phyloP scores from a whole-genome alignment of 2,113 vertebrate species.

The Plotosus lineatus region DNA sequence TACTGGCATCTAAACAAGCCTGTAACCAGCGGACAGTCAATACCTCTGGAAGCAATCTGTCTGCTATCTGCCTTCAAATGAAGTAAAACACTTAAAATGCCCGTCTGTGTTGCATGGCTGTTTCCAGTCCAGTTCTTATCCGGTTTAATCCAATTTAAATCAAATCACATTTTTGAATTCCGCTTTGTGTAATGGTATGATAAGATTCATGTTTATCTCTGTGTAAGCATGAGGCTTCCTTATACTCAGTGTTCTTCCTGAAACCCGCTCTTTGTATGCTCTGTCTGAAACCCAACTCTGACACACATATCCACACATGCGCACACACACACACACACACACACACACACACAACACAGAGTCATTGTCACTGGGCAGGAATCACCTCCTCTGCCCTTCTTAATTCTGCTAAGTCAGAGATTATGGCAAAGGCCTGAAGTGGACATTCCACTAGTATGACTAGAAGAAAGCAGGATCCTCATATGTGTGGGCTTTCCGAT shows the following conservation, averaged over 20 bases:
- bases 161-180: neutral
- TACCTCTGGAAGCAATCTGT: conserved; percentile 10
- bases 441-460: conserved; percentile 62
- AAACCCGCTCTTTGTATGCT: conserved; percentile 40
- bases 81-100: conserved; percentile 55
- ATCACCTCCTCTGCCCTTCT: conserved; percentile 30
- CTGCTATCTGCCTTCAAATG: conserved; percentile 36
- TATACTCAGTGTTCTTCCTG: conserved; percentile 35
- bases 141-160: conserved; percentile 43
- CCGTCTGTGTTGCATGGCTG: conserved; percentile 60
- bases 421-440: conserved; percentile 30
- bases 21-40: conserved; percentile 8
- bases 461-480: conserved; percentile 9
- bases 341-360: neutral
- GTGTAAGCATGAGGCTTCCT: neutral
- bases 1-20: neutral
- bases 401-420: conserved; percentile 65
- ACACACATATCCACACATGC: neutral
- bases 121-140: conserved; percentile 55
- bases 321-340: no score
- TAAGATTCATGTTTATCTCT: conserved; percentile 49
- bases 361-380: neutral
- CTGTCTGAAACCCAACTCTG: neutral
- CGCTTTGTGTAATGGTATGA: neutral
- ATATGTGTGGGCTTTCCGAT: neutral